Conservation (phyloP, 37 sponge, comb jelly and placozoan species). For the Oscarella lobularis region DNA sequence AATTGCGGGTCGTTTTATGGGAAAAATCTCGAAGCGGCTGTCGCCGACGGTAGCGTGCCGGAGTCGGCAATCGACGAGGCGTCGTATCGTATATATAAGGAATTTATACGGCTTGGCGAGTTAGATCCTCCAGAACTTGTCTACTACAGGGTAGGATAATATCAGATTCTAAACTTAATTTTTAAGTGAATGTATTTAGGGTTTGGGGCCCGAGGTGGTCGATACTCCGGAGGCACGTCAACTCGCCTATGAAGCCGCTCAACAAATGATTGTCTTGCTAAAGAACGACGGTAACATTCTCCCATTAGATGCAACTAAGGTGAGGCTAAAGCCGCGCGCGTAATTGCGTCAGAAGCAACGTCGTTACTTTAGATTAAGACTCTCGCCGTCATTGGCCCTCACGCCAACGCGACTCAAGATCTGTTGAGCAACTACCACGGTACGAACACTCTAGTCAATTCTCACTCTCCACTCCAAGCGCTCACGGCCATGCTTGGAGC, state of each 20-base stretch:
- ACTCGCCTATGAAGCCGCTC: conserved; percentile 9
- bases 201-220: too few relatives aligned
- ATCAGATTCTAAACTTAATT: too few relatives aligned
- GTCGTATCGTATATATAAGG: conserved; percentile 22
- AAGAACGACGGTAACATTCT: background rate
- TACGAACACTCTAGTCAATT: background rate
- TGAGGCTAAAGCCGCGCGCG: too few relatives aligned
- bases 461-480: background rate
- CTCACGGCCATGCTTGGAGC: background rate
- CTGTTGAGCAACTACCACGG: conserved; percentile 15
- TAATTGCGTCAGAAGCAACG: too few relatives aligned
- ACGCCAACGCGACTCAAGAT: background rate
- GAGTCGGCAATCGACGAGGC: conserved; percentile 29
- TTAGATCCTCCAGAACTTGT: conserved; percentile 42
- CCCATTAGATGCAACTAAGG: too few relatives aligned
- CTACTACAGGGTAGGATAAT: conserved; percentile 38
- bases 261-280: background rate
- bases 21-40: conserved; percentile 33
- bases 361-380: too few relatives aligned
- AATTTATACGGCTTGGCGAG: conserved; percentile 51
- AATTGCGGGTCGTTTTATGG: conserved; percentile 67
- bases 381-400: background rate
- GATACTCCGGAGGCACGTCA: too few relatives aligned
- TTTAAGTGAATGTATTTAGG: too few relatives aligned
- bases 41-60: conserved; percentile 21